Percentiles rank a stretch among this genome's conserved stretches.
Conservation (phyloP, 2,113 vertebrate species). For the Phalacrocorax pelagicus region DNA sequence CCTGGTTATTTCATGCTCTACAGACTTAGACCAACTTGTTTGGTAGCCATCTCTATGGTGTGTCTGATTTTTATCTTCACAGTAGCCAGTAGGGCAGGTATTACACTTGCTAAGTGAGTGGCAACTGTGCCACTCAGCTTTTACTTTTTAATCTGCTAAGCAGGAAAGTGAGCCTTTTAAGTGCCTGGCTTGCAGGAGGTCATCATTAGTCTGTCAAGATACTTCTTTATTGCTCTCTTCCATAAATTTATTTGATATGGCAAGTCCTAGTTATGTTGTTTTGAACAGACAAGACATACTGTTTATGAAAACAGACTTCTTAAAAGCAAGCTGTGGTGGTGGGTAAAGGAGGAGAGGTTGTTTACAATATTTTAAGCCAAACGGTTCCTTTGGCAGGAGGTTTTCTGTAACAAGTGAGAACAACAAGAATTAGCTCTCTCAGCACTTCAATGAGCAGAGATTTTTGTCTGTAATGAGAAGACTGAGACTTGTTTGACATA, state of each 20-base stretch:
- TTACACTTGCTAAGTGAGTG: not conserved
- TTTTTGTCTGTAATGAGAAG: conserved; percentile 56
- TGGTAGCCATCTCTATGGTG: not conserved
- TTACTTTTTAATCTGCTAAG: conserved; percentile 15
- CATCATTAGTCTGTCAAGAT: conserved; percentile 31
- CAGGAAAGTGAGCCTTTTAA: not conserved
- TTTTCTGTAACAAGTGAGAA: conserved; percentile 38
- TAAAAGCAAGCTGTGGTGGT: conserved; percentile 10
- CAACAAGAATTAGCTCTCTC: conserved; percentile 24
- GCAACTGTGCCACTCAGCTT: not conserved
- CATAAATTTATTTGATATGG: not conserved
- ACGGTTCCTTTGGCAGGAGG: conserved; percentile 37
- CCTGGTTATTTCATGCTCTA: not conserved
- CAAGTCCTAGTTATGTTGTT: not conserved
- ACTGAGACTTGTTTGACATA: conserved; percentile 42
- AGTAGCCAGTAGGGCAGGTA: not conserved
- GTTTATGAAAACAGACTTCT: conserved; percentile 44
- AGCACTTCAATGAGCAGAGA: conserved; percentile 16
- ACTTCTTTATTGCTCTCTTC: conserved; percentile 4
- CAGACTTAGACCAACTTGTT: not conserved
- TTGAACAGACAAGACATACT: not conserved
- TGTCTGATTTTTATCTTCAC: not conserved
- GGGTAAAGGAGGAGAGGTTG: conserved; percentile 14
- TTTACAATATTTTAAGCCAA: conserved; percentile 44
- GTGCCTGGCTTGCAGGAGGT: conserved; percentile 20